Evolutionary conservation across 2,888 invertebrate genomes (phyloP).

Genomic region (Allolobophora icterica): DNA sequence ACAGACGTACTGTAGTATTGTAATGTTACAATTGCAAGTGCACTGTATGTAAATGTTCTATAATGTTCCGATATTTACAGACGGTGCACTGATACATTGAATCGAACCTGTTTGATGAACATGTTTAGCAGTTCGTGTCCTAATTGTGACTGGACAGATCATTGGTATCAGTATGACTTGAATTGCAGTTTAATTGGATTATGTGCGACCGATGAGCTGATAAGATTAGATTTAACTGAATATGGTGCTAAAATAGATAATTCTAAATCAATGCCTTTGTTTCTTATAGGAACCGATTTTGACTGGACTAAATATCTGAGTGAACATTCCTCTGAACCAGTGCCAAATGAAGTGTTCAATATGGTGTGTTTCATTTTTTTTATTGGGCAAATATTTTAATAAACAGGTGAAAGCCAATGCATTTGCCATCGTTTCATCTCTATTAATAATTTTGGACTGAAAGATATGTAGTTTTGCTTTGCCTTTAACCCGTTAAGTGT

Average conservation of each 20-base stretch:
- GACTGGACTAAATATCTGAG: constrained; percentile 75
- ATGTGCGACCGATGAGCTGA: too few species aligned
- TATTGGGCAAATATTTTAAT: neutral
- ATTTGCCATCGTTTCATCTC: neutral
- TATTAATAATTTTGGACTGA: neutral
- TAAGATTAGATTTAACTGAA: neutral
- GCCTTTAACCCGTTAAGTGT: too few species aligned
- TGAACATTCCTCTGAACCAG: constrained; percentile 71
- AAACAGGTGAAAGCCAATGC: neutral
- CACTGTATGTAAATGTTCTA: too few species aligned
- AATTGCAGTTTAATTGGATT: too few species aligned
- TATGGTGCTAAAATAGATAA: neutral
- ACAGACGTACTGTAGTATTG: too few species aligned
- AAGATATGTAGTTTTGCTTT: neutral
- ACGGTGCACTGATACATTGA: too few species aligned
- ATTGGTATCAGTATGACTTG: too few species aligned
- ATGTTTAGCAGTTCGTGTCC: too few species aligned
- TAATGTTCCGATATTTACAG: too few species aligned
- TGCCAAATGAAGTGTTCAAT: constrained; percentile 74
- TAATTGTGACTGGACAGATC: too few species aligned
- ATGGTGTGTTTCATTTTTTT: constrained; percentile 49
- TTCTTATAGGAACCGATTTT: constrained; percentile 51
- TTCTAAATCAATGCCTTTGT: neutral
- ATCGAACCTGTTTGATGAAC: too few species aligned
- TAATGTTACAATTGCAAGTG: too few species aligned